These are phyloP conservation scores for Mesaphorura yosii DNA, from an alignment of 1,140 invertebrate species.

Conservation along the genomic window DNA sequence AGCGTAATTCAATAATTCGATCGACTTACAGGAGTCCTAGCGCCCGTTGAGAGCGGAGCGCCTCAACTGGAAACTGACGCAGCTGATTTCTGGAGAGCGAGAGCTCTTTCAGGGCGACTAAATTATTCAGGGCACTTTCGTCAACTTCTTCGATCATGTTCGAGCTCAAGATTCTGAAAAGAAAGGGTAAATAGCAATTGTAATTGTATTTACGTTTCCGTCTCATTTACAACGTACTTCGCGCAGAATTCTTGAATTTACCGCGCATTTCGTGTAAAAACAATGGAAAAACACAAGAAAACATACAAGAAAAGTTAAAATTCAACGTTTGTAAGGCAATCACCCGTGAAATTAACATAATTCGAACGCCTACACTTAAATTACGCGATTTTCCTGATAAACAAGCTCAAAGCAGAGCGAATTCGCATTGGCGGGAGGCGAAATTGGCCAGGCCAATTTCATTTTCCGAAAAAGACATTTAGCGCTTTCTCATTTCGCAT, in stretches of 20 bases:
- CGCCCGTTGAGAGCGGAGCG: slow-evolving; percentile 42
- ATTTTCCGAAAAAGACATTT: too few species aligned
- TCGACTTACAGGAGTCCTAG: slow-evolving; percentile 31
- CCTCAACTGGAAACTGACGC: slow-evolving; percentile 45
- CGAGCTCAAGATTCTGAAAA: slow-evolving; percentile 51
- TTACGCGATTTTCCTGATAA: too few species aligned
- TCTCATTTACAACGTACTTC: background rate
- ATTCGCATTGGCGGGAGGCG: too few species aligned
- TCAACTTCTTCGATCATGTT: slow-evolving; percentile 51
- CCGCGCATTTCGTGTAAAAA: background rate
- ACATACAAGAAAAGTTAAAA: slow-evolving; percentile 34
- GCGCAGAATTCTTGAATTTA: background rate
- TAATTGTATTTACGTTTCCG: background rate
- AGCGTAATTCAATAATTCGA: too few species aligned
- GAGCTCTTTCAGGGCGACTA: slow-evolving; percentile 48
- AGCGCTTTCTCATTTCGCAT: too few species aligned
- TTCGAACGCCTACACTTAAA: too few species aligned
- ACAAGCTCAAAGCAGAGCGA: too few species aligned
- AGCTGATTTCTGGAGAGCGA: slow-evolving; percentile 54
- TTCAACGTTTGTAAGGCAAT: background rate
- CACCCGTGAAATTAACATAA: background rate
- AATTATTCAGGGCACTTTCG: slow-evolving; percentile 42
- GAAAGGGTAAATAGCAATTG: slow-evolving; percentile 14
- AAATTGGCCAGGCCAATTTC: too few species aligned
- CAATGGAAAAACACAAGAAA: slow-evolving; percentile 32